Percentiles rank a stretch among this genome's conserved stretches.
phyloP scores from a whole-genome alignment of 2,113 vertebrate species.

The Sciurus niger region DNA sequence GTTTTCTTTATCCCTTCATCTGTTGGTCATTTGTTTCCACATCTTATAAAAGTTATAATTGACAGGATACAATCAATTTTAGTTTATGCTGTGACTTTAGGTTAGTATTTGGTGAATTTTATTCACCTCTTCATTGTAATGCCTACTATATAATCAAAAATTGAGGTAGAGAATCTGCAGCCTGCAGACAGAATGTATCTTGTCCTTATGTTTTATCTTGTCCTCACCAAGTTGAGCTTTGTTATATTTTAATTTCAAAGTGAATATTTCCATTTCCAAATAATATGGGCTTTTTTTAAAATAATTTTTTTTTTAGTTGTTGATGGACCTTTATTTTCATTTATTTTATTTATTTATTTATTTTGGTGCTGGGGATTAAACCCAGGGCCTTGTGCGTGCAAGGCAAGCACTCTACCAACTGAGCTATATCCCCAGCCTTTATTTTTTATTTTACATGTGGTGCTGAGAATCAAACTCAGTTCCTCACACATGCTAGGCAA shows the following conservation, averaged over 20 bases:
- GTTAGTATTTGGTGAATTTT: constrained; percentile 13
- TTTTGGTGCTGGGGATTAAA: too few relatives aligned
- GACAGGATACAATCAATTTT: not conserved
- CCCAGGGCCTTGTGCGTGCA: too few relatives aligned
- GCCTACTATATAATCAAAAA: not conserved
- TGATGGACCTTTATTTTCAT: too few relatives aligned
- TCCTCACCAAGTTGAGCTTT: not conserved
- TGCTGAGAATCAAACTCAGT: too few relatives aligned
- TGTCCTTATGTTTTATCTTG: constrained; percentile 1
- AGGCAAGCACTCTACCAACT: too few relatives aligned
- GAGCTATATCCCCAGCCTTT: too few relatives aligned
- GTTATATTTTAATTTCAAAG: constrained; percentile 44
- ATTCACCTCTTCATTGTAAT: not conserved
- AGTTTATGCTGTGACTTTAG: not conserved
- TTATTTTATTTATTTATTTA: too few relatives aligned
- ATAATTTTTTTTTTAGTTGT: too few relatives aligned
- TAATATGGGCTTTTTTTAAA: not conserved
- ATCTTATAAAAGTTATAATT: not conserved
- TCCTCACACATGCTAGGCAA: too few relatives aligned
- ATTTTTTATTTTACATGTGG: too few relatives aligned
- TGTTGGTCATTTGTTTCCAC: not conserved
- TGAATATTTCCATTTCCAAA: constrained; percentile 5
- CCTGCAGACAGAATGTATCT: not conserved
- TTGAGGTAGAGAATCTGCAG: not conserved
- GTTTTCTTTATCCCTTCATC: not conserved